Evolutionary conservation across 1,140 invertebrate species (phyloP).

Genomic region (Dufourea novaeangliae): DNA sequence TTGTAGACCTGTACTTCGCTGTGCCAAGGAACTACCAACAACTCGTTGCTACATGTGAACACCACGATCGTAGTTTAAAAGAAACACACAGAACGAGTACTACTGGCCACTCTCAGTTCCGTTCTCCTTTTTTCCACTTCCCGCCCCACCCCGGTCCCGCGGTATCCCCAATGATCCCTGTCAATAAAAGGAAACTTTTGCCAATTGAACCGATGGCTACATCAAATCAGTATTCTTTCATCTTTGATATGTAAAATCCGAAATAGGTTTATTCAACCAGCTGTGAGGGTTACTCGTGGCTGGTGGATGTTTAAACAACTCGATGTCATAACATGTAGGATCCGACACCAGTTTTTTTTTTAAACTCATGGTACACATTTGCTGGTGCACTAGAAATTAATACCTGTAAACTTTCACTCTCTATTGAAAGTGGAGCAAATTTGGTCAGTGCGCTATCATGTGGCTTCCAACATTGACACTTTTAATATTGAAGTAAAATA

Average conservation of each 20-base stretch:
- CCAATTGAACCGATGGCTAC: constrained; percentile 21
- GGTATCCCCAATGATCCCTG: constrained; percentile 4
- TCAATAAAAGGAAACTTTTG: constrained; percentile 37
- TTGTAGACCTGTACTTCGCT: constrained; percentile 39
- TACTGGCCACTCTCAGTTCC: constrained; percentile 28
- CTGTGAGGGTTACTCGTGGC: not conserved
- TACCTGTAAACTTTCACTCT: not conserved
- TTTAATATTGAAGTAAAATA: no score
- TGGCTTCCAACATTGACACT: no score
- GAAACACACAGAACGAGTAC: constrained; percentile 20
- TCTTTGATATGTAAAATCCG: constrained; percentile 7
- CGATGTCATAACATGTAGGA: not conserved
- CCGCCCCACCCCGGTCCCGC: no score
- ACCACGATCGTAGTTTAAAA: constrained; percentile 42
- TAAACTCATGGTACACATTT: not conserved
- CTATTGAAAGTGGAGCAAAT: no score
- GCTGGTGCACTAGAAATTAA: not conserved
- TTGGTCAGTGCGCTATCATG: no score
- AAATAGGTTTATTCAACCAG: not conserved
- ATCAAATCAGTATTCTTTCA: constrained; percentile 6
- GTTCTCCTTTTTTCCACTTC: constrained; percentile 3
- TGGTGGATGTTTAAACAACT: not conserved
- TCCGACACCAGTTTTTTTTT: not conserved
- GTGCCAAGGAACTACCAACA: constrained; percentile 58
- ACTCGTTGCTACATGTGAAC: constrained; percentile 53